These are phyloP conservation scores for Yponomeuta plumbellus DNA, from an alignment of 2,888 invertebrate genomes.

Conservation along the genomic window DNA sequence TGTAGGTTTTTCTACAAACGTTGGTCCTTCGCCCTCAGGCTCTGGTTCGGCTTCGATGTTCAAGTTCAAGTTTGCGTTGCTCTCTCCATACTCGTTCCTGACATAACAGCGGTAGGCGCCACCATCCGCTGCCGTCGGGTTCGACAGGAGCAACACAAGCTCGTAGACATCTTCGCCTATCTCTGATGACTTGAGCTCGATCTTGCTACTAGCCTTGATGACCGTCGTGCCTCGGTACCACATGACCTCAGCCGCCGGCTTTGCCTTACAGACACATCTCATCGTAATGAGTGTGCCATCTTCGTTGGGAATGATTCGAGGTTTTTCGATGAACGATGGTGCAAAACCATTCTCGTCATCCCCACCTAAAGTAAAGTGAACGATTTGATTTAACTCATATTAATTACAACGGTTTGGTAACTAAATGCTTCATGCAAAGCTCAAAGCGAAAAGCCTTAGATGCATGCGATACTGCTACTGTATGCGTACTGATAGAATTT, in stretches of 20 bases:
- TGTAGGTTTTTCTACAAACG: conserved; percentile 93
- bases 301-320: conserved; percentile 98
- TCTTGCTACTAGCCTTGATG: conserved; percentile 90
- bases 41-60: conserved; percentile 98
- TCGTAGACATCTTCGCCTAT: conserved; percentile 92
- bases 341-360: conserved; percentile 95
- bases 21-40: conserved; percentile 94
- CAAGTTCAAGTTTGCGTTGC: conserved; percentile 96
- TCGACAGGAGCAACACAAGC: conserved; percentile 80
- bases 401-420: conserved; percentile 17
- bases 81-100: conserved; percentile 96
- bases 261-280: conserved; percentile 97
- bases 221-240: conserved; percentile 95
- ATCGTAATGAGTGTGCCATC: conserved; percentile 97
- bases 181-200: conserved; percentile 85
- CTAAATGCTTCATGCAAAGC: conserved; percentile 49
- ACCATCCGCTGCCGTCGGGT: conserved; percentile 74
- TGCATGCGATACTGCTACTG: conserved; percentile 43
- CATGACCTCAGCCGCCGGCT: conserved; percentile 94
- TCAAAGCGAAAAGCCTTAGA: conserved; percentile 59
- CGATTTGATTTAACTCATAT: conserved; percentile 9
- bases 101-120: conserved; percentile 90
- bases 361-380: conserved; percentile 80
- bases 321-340: conserved; percentile 98
- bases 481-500: conserved; percentile 18